Evolutionary conservation across 2,888 invertebrate genomes (phyloP).

Genomic region (Cloeon dipterum): DNA sequence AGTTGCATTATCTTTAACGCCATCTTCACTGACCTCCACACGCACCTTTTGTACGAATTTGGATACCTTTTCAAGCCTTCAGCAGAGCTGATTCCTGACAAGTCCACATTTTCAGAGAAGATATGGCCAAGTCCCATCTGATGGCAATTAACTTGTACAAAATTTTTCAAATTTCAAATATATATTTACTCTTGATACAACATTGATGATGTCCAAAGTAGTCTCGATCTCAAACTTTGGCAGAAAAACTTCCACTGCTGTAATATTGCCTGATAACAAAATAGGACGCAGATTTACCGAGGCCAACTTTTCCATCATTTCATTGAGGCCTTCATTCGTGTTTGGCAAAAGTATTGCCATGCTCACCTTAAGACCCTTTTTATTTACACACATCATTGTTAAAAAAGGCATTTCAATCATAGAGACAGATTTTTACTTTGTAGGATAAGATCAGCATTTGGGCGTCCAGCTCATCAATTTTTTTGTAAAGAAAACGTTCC

Average conservation of each 20-base stretch:
- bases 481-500: neutral
- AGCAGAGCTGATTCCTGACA: constrained; percentile 32
- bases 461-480: neutral
- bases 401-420: too few species aligned
- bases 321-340: constrained; percentile 6
- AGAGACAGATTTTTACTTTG: too few species aligned
- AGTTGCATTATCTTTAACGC: constrained; percentile 65
- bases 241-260: constrained; percentile 3
- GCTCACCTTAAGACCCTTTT: constrained; percentile 6
- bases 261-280: neutral
- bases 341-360: constrained; percentile 9
- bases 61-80: constrained; percentile 32
- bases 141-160: constrained; percentile 10
- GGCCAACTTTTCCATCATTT: constrained; percentile 7
- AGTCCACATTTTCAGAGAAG: constrained; percentile 25
- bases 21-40: constrained; percentile 70
- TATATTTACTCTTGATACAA: constrained; percentile 6
- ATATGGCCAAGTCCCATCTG: constrained; percentile 48
- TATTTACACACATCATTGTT: too few species aligned
- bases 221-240: constrained; percentile 10
- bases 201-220: constrained; percentile 6
- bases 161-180: neutral
- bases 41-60: constrained; percentile 64
- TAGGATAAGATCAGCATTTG: neutral
- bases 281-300: neutral